Evolutionary conservation across 2,888 invertebrate genomes (phyloP).

Genomic region (Aphidius colemani): DNA sequence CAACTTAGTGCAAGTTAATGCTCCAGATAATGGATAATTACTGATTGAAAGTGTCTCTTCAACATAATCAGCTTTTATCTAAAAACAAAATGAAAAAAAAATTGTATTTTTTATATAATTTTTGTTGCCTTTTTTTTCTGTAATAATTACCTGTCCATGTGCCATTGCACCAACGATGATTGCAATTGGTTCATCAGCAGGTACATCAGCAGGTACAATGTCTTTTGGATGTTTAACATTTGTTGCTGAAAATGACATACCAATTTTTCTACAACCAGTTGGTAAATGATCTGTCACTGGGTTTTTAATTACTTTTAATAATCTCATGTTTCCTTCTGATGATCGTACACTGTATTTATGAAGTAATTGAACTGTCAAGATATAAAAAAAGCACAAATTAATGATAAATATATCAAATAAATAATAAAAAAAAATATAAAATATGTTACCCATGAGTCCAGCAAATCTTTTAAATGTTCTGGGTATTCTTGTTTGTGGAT

Average conservation of each 20-base stretch:
- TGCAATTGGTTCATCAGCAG: conserved; percentile 80
- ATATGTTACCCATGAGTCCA: conserved; percentile 83
- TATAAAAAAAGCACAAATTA: conserved; percentile 9
- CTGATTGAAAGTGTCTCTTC: conserved; percentile 92
- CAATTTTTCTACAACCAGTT: conserved; percentile 87
- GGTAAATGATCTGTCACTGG: conserved; percentile 94
- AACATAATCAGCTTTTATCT: conserved; percentile 78
- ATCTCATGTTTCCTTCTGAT: conserved; percentile 83
- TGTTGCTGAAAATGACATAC: conserved; percentile 87
- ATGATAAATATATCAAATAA: background rate
- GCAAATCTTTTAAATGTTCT: conserved; percentile 96
- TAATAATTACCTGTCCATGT: conserved; percentile 82
- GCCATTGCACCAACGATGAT: conserved; percentile 97
- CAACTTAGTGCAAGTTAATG: conserved; percentile 92
- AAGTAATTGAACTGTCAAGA: conserved; percentile 83
- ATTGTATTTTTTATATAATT: background rate
- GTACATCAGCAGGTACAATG: conserved; percentile 78
- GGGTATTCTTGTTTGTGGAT: conserved; percentile 96
- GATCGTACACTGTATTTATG: conserved; percentile 94
- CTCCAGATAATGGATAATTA: conserved; percentile 95
- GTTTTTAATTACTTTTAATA: conserved; percentile 96
- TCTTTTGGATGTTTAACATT: conserved; percentile 73
- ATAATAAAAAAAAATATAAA: conserved; percentile 1
- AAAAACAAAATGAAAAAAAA: conserved; percentile 36
- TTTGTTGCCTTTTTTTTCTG: background rate